These are phyloP conservation scores for Tokudaia muenninki DNA, from an alignment of 2,797 vertebrate genomes.

Conservation along the genomic window DNA sequence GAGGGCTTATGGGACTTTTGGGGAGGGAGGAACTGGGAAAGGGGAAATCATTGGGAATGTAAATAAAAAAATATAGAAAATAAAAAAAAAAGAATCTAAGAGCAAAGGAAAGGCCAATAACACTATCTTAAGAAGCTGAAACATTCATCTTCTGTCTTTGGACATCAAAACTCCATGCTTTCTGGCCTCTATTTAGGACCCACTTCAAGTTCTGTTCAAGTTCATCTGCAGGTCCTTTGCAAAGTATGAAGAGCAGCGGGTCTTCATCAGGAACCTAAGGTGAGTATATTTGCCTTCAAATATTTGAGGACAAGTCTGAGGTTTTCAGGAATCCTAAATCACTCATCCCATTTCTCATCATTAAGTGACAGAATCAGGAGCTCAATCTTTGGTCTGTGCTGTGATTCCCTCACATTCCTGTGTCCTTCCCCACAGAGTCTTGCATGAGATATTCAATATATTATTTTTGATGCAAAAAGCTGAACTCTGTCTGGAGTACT, in stretches of 20 bases:
- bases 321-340: background rate
- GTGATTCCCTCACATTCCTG: background rate
- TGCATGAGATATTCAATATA: background rate
- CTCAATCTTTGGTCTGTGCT: background rate
- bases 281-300: background rate
- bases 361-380: background rate
- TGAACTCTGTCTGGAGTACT: background rate
- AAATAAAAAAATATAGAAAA: no score
- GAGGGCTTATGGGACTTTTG: no score
- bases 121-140: background rate
- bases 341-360: background rate
- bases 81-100: background rate
- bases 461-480: background rate
- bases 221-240: background rate
- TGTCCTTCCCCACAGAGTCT: background rate
- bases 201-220: background rate
- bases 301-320: background rate
- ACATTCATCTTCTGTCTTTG: background rate
- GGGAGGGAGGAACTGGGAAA: no score
- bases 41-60: no score
- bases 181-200: background rate
- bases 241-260: background rate
- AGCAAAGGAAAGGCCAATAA: background rate
- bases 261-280: background rate
- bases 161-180: background rate